Percentiles rank a stretch among this genome's conserved stretches.
Evolutionary conservation across 2,797 vertebrate species (phyloP).

Genomic region (Cynopterus sphinx): DNA sequence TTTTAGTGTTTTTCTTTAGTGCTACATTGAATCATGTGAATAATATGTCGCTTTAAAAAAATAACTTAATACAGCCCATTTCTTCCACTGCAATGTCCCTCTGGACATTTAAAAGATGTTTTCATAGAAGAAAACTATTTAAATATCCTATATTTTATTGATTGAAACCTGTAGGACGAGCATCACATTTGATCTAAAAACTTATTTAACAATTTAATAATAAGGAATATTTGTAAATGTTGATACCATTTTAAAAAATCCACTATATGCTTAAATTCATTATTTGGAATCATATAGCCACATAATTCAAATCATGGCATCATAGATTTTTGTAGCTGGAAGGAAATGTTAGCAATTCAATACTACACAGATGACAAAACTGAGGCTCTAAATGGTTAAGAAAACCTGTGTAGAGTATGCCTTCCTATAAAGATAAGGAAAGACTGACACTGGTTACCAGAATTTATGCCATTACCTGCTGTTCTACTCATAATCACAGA

Average conservation of each 20-base stretch:
- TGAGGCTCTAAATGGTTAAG: neutral
- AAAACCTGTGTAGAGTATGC: neutral
- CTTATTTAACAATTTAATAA: conserved; percentile 28
- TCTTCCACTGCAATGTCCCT: conserved; percentile 60
- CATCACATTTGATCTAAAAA: conserved; percentile 62
- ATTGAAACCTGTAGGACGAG: conserved; percentile 61
- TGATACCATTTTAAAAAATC: conserved; percentile 50
- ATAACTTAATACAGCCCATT: conserved; percentile 36
- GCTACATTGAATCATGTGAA: conserved; percentile 21
- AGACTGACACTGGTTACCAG: neutral
- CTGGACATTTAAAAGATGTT: conserved; percentile 51
- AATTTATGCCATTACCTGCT: neutral
- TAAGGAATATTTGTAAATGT: conserved; percentile 47
- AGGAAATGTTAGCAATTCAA: neutral
- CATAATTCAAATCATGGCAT: neutral
- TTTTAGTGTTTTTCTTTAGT: conserved; percentile 62
- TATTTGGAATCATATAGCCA: neutral
- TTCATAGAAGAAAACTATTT: conserved; percentile 67
- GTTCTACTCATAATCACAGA: neutral
- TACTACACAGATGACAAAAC: neutral
- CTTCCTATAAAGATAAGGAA: neutral
- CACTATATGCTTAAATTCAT: conserved; percentile 18
- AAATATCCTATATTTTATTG: conserved; percentile 67
- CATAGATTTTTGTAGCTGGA: neutral
- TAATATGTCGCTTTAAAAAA: conserved; percentile 70